phyloP scores from a whole-genome alignment of 2,888 invertebrate genomes.

The Cistogaster globosa region DNA sequence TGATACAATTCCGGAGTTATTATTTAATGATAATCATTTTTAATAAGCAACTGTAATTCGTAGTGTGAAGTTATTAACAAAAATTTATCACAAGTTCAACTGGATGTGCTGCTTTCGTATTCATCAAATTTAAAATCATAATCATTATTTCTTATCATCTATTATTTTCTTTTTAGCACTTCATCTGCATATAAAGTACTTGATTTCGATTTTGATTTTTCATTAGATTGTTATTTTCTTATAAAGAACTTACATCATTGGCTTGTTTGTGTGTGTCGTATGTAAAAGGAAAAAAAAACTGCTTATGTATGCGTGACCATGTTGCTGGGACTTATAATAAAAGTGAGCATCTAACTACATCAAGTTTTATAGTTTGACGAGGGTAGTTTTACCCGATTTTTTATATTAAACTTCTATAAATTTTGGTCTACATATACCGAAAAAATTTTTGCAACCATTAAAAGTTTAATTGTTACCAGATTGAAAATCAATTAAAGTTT shows the following conservation, averaged over 20 bases:
- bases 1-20: no score
- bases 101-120: constrained; percentile 8
- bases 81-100: background rate
- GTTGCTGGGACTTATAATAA: constrained; percentile 33
- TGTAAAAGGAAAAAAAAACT: constrained; percentile 17
- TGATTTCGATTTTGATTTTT: constrained; percentile 56
- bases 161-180: constrained; percentile 50
- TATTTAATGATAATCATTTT: no score
- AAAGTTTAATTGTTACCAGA: no score
- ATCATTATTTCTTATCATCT: constrained; percentile 63
- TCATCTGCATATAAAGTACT: constrained; percentile 72
- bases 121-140: constrained; percentile 59
- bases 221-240: constrained; percentile 1
- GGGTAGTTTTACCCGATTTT: background rate
- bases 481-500: no score
- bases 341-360: constrained; percentile 21
- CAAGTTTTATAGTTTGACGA: constrained; percentile 11
- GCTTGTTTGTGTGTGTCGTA: background rate
- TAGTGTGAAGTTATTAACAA: background rate
- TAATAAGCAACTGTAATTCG: background rate
- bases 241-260: constrained; percentile 39
- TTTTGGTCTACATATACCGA: no score
- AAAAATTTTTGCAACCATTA: no score
- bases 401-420: no score
- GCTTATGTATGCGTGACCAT: constrained; percentile 70